Base-by-base conservation (phyloP, 2,113 vertebrate species). In the Rhinolophus sinicus region DNA sequence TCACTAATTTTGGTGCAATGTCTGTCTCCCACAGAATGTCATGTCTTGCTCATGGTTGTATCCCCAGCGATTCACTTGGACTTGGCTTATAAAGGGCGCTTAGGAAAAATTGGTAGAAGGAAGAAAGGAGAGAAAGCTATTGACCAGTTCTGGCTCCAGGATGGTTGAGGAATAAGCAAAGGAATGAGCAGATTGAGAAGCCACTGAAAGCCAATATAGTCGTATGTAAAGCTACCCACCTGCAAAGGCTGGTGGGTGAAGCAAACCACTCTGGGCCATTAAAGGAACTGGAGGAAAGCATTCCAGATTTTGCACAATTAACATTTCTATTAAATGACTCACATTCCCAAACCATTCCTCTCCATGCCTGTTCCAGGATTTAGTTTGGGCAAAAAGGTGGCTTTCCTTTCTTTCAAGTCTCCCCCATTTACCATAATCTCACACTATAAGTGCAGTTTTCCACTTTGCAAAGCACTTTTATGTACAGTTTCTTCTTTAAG, bases 281-380 rank as follows among this genome's bases (percentile, higher is more conserved):
- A 16, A 76, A 40, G 30, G 16, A 22, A 35, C 38, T 15, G 64
- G 38, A 88, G 3, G 65, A 62, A 83, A 9, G 11, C n/a, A 76
- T 94, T 95, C 19, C 24, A 44, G 5, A 94, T 65, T 76, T 70
- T 30, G 11, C 56, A 72, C 22, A 50, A 78, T 62, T 87, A 70
- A 21, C 4, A 64, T 87, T 65, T 87, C 60, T 78, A 56, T 24
- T 52, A 90, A 95, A 78, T 16, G 19, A 50, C 73, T 73, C 16
- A 58, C 11, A 83, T 54, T 1, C 19, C 5, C 3, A 80, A 77
- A 86, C 75, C 12, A 88, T 58, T 85, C 40, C 7, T 52, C 11
- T 82, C 22, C 13, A 54, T 72, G 95, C 11, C 60, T 84, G 30
- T 50, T 92, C 11, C 24, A 94, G 89, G 97, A 76, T 73, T 65